phyloP scores from a whole-genome alignment of 2,888 invertebrate genomes.

The Acronicta alni region DNA sequence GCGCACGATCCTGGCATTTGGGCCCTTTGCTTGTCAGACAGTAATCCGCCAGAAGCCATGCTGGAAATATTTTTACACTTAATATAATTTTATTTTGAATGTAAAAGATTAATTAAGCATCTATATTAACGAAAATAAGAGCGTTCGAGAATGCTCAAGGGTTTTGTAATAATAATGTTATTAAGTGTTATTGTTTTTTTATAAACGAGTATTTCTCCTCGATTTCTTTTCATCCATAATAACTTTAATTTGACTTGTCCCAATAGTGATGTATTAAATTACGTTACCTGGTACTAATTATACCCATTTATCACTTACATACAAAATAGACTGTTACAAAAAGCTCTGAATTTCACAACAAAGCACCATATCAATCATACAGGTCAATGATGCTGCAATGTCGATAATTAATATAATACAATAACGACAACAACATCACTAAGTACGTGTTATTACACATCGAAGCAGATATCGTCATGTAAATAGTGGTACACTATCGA shows the following conservation, averaged over 20 bases:
- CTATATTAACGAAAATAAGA: not conserved
- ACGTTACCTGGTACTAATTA: not conserved
- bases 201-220: not conserved
- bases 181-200: not conserved
- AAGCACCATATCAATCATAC: slow-evolving; percentile 22
- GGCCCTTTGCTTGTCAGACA: slow-evolving; percentile 54
- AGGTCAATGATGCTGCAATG: slow-evolving; percentile 22
- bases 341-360: slow-evolving; percentile 7
- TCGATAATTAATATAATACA: slow-evolving; percentile 28
- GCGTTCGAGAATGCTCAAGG: not conserved
- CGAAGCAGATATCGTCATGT: slow-evolving; percentile 17
- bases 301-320: not conserved
- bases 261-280: not conserved
- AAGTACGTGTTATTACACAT: slow-evolving; percentile 17
- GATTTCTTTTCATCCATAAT: not conserved
- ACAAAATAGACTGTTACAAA: slow-evolving; percentile 1
- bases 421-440: slow-evolving; percentile 38
- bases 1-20: slow-evolving; percentile 69
- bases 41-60: slow-evolving; percentile 30
- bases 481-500: slow-evolving; percentile 29
- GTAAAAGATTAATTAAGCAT: not conserved
- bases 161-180: not conserved
- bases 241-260: not conserved
- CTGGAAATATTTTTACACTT: slow-evolving; percentile 5
- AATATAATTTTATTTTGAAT: slow-evolving; percentile 5